Conservation (phyloP, 2,113 vertebrate genomes). For the Notothenia rossii region DNA sequence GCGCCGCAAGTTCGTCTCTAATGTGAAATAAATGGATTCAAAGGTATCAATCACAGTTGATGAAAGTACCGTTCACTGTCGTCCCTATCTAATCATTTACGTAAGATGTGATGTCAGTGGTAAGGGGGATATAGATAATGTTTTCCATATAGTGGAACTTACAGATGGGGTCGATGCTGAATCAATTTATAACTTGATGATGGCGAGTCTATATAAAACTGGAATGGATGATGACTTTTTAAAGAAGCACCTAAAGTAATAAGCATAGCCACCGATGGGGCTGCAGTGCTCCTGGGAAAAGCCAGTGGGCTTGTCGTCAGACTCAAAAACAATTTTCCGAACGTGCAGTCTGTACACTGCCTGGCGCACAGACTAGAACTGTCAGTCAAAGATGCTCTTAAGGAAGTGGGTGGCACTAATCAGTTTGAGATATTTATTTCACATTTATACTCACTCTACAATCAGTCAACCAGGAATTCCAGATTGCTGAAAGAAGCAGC, state of each 20-base stretch:
- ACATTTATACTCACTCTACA: background rate
- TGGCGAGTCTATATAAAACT: background rate
- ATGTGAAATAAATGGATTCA: background rate
- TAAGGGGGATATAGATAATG: background rate
- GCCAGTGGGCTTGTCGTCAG: background rate
- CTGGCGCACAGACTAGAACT: no score
- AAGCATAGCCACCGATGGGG: background rate
- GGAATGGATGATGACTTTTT: conserved; percentile 3
- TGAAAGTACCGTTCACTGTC: background rate
- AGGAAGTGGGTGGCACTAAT: background rate
- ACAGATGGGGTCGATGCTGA: background rate
- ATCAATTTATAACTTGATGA: background rate
- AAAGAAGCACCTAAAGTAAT: background rate
- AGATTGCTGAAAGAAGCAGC: background rate
- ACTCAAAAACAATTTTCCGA: background rate
- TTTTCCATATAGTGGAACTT: background rate
- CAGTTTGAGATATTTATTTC: background rate
- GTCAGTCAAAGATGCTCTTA: background rate
- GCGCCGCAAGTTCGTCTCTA: no score
- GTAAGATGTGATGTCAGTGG: background rate
- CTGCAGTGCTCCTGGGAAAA: background rate
- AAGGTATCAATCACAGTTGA: background rate
- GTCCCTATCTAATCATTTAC: background rate
- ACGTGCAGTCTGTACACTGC: background rate
- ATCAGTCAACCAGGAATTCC: background rate